Conservation (phyloP, 2,113 vertebrate species). For the Neotoma lepida region DNA sequence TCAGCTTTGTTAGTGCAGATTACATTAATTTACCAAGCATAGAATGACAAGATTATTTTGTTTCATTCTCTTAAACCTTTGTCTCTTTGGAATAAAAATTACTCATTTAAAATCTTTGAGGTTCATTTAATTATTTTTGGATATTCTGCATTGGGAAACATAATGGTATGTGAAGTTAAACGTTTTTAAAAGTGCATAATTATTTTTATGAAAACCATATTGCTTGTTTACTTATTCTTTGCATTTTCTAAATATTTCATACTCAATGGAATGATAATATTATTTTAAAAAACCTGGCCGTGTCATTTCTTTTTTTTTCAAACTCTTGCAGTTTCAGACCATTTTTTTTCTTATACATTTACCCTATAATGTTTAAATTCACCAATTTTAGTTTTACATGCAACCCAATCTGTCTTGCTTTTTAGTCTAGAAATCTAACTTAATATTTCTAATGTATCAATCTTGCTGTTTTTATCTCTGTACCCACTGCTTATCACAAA, state of each 20-base stretch:
- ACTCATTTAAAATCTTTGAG: neutral
- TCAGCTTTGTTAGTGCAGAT: neutral
- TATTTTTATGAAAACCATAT: neutral
- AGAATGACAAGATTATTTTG: neutral
- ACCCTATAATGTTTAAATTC: neutral
- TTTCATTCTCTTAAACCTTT: neutral
- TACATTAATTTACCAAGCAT: neutral
- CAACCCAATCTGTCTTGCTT: neutral
- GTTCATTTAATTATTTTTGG: constrained; percentile 44
- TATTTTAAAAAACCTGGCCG: neutral
- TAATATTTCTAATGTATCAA: neutral
- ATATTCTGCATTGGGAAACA: neutral
- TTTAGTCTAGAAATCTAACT: neutral
- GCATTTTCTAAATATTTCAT: neutral
- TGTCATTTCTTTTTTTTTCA: neutral
- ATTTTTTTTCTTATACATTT: neutral
- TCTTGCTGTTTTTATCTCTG: neutral
- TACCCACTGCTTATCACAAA: neutral
- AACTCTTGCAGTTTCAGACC: neutral
- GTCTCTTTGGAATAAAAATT: constrained; percentile 8
- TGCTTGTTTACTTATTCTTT: neutral
- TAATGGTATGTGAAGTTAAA: neutral
- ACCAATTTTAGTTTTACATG: neutral
- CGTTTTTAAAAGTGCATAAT: neutral
- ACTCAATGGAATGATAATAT: neutral